Evolutionary conservation across 92 coral and sea anemone species (phyloP), one percentile per base, ranked within the genome.

Genomic region (Pocillopora grandis): DNA sequence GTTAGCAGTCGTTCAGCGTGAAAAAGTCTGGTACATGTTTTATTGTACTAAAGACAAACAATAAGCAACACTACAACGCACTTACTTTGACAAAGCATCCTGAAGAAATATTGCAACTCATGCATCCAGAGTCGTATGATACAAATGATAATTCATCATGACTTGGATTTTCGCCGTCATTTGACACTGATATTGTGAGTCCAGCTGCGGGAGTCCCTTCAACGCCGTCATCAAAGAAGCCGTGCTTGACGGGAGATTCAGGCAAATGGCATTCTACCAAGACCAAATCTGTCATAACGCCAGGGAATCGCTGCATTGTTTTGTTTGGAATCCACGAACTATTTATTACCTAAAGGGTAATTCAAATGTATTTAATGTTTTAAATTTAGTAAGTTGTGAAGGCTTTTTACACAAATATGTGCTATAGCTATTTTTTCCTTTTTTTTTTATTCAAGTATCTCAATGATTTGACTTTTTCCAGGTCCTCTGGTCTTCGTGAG

Each of bases 171-270:
- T 76, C 72, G 16, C 72, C 72, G 72, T 14, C 52, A 48, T 68
- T 68, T 0, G 72, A 68, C 9, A 68, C 72, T 0, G 72, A 33
- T 68, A 68, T 68, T 48, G 36, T 68, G 19, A 68, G n/a, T 68
- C 75, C 84, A 20, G 84, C 84, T 2, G 75, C 84, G 9, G 84
- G 62, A 48, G 84, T 79, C 14, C 84, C 84, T 62, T 20, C 14
- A 58, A 42, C 69, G 1, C 1, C 19, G 6, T 64, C 75, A 58
- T 79, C 42, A 37, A 59, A 79, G 36, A 42, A 21, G 10, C 75
- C 42, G 6, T 49, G 75, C 2, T 0, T 48, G 17, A 79, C 84
- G 1, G 84, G 84, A 10, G 75, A 49, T 1, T 79, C 73, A 8
- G 84, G 84, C 14, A 79, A 65, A 66, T 66, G 52, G 35, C 84